Evolutionary conservation across 2,797 vertebrate genomes (phyloP).

Genomic region (Squalus acanthias): DNA sequence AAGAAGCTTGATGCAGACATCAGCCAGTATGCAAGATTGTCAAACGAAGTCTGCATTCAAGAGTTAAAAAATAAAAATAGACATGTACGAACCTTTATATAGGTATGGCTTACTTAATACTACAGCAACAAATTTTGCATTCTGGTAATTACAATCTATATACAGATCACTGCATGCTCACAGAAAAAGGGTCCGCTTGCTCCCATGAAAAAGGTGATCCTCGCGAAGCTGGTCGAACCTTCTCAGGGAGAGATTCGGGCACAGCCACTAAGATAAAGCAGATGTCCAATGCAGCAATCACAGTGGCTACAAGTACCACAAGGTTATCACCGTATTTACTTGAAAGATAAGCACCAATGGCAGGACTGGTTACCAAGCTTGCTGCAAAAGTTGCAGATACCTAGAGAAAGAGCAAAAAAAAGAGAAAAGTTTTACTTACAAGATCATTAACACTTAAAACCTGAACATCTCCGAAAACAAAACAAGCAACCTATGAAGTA

Average conservation of each 20-base stretch:
- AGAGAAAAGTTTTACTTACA: background rate
- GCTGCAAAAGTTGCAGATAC: conserved; percentile 90
- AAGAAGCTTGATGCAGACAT: background rate
- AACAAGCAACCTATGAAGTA: background rate
- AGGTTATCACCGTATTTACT: conserved; percentile 77
- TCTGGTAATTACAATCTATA: background rate
- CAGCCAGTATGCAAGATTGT: background rate
- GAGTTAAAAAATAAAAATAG: background rate
- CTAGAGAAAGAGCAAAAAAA: conserved; percentile 48
- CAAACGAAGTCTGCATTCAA: background rate
- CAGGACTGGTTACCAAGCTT: conserved; percentile 85
- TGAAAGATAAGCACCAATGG: conserved; percentile 85
- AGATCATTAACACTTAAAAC: background rate
- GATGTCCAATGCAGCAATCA: conserved; percentile 80
- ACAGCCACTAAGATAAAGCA: conserved; percentile 83
- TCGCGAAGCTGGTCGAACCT: conserved; percentile 83
- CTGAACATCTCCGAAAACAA: background rate
- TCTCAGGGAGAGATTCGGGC: conserved; percentile 83
- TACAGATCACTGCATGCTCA: conserved; percentile 52
- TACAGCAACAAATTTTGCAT: background rate
- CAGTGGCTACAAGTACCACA: conserved; percentile 76
- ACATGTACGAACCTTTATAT: background rate
- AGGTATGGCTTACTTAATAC: background rate
- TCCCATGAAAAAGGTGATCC: conserved; percentile 83
- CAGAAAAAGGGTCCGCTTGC: conserved; percentile 83